Base-by-base conservation (phyloP, 2,888 invertebrate species). In the Philereme transversata region DNA sequence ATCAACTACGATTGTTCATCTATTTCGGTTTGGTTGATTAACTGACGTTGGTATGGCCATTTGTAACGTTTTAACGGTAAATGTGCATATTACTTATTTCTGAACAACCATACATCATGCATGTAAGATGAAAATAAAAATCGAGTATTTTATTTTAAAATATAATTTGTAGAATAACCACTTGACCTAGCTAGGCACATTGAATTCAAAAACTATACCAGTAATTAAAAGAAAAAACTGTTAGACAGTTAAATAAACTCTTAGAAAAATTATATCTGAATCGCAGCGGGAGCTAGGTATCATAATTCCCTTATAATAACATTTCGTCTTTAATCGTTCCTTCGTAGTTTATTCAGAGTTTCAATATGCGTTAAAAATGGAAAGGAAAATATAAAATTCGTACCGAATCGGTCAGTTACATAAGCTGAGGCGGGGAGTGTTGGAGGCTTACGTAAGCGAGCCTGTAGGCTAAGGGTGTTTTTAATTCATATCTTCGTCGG, bases 401-500 rank as follows among this genome's bases (percentile, higher is more conserved):
- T 67, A 72, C 73, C 72, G 77, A 87, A 82, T 81, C 81, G 81
- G 77, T 63, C 77, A 82, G 89, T 90, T 90, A 90, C 83, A 87
- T 90, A 90, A 90, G 84, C 81, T 82, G 81, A 82, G 87, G 84
- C 75, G 87, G 82, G 81, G 84, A 77, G 72, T 68, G 75, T 69
- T 71, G 77, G 78, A 79, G 75, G 84, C 87, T 90, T 90, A 90
- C 89, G 90, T 90, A 90, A 90, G 87, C 78, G 67, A 72, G 83
- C 76, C 86, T 83, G 79, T 75, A 77, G 77, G 72, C 75, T 76
- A 74, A 78, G 71, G 69, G 60, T 65, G 65, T 65, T 74, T 74
- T 55, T 74, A 75, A 77, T 78, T 78, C 70, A 68, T 73, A 74
- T 75, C 71, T 71, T 10, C 36, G 45, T 44, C 45, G 59, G 56